phyloP scores from a whole-genome alignment of 2,888 invertebrate species.

The Tenthredo notha region DNA sequence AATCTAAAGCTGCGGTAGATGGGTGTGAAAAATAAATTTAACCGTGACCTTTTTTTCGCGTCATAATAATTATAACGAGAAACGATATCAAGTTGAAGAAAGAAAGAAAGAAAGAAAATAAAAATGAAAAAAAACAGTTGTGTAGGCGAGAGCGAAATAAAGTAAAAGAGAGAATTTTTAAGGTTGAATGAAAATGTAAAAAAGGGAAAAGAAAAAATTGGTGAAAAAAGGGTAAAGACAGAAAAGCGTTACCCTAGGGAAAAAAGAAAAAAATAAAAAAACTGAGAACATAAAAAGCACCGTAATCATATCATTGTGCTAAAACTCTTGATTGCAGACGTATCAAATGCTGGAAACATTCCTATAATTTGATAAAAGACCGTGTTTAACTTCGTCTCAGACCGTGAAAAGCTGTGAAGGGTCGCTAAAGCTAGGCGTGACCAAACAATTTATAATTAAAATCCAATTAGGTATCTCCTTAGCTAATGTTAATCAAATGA shows the following conservation, averaged over 20 bases:
- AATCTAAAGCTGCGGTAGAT: neutral
- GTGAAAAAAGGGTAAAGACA: neutral
- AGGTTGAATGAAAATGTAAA: neutral
- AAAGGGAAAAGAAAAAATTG: neutral
- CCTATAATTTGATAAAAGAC: constrained; percentile 31
- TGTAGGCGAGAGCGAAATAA: neutral
- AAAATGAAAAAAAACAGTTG: neutral
- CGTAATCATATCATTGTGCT: constrained; percentile 34
- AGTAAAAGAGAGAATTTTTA: neutral
- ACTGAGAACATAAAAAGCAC: constrained; percentile 20
- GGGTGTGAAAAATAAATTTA: neutral
- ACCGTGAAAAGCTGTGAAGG: neutral
- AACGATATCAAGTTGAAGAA: neutral
- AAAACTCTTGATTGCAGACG: constrained; percentile 39
- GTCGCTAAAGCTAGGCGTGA: neutral
- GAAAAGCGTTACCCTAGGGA: neutral
- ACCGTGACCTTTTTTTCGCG: neutral
- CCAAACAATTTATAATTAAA: constrained; percentile 2
- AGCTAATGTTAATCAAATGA: neutral
- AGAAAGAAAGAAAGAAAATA: neutral
- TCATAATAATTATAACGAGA: neutral
- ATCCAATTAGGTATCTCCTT: constrained; percentile 9
- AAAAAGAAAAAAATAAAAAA: too few relatives aligned
- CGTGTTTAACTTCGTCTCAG: neutral
- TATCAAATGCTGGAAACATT: constrained; percentile 40